Evolutionary conservation across 2,888 invertebrate species (phyloP).

Genomic region (Suillia variegata): DNA sequence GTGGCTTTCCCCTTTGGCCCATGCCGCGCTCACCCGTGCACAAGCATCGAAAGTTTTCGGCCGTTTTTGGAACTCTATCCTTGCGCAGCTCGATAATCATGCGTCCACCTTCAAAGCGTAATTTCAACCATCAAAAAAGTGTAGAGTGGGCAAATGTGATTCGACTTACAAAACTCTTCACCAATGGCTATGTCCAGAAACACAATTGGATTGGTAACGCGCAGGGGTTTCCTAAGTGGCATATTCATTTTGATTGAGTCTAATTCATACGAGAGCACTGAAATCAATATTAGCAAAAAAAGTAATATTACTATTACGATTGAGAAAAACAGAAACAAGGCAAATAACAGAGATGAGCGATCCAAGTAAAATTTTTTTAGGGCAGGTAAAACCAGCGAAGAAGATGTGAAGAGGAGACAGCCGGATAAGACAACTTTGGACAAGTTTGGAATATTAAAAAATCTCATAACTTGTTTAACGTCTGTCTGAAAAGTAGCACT

Average conservation of each 20-base stretch:
- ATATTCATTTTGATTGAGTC: conserved; percentile 32
- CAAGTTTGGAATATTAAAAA: too few species aligned
- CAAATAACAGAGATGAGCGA: too few species aligned
- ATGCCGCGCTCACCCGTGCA: conserved; percentile 90
- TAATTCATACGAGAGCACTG: conserved; percentile 17
- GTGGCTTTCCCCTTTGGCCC: conserved; percentile 70
- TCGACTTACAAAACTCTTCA: conserved; percentile 70
- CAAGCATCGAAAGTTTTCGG: conserved; percentile 88
- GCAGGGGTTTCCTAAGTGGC: conserved; percentile 37
- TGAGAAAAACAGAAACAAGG: too few species aligned
- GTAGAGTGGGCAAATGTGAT: background rate
- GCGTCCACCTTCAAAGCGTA: conserved; percentile 75
- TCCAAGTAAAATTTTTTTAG: too few species aligned
- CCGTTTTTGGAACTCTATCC: conserved; percentile 83
- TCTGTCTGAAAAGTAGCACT: too few species aligned
- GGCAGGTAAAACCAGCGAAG: too few species aligned
- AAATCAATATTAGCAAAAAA: too few species aligned
- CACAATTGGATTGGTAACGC: conserved; percentile 67
- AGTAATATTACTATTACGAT: too few species aligned
- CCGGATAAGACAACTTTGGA: too few species aligned
- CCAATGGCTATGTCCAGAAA: conserved; percentile 74
- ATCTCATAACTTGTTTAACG: too few species aligned
- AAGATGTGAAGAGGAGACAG: too few species aligned
- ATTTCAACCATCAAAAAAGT: conserved; percentile 15
- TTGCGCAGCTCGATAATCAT: conserved; percentile 85